Conservation (phyloP, 2,797 vertebrate species). For the Myotis findleyi region DNA sequence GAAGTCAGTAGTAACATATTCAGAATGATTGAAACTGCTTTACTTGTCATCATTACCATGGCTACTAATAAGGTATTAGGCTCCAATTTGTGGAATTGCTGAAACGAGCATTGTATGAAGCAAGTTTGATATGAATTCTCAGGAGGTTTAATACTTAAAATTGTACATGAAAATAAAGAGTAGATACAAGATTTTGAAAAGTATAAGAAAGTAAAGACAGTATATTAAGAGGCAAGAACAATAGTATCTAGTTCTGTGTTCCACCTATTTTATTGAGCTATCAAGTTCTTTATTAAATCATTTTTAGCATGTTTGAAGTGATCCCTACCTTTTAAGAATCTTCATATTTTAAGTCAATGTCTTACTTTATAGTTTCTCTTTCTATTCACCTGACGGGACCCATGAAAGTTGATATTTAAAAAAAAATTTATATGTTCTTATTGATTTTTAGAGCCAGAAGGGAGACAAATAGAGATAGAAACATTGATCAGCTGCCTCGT, state of each 20-base stretch:
- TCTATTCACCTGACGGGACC: background rate
- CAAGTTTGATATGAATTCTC: constrained; percentile 22
- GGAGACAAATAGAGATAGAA: no score
- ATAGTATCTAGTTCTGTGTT: background rate
- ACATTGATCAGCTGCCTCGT: no score
- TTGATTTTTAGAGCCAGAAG: no score
- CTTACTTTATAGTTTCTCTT: background rate
- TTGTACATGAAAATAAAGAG: constrained; percentile 12
- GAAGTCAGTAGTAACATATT: constrained; percentile 30
- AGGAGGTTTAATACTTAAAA: constrained; percentile 50
- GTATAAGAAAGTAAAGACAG: background rate
- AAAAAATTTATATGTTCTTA: no score
- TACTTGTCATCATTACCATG: constrained; percentile 1
- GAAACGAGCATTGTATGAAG: background rate
- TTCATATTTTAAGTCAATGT: constrained; percentile 41
- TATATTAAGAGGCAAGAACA: constrained; percentile 24
- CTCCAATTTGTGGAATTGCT: constrained; percentile 16
- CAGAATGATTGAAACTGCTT: constrained; percentile 26
- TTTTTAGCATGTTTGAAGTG: constrained; percentile 36
- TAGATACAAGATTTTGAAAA: constrained; percentile 44
- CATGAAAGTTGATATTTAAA: background rate
- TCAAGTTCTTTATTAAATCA: constrained; percentile 33
- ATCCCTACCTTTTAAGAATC: background rate
- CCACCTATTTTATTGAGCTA: constrained; percentile 14
- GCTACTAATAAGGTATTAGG: background rate